phyloP scores from a whole-genome alignment of 2,888 invertebrate species.

The Exephanes ischioxanthus region DNA sequence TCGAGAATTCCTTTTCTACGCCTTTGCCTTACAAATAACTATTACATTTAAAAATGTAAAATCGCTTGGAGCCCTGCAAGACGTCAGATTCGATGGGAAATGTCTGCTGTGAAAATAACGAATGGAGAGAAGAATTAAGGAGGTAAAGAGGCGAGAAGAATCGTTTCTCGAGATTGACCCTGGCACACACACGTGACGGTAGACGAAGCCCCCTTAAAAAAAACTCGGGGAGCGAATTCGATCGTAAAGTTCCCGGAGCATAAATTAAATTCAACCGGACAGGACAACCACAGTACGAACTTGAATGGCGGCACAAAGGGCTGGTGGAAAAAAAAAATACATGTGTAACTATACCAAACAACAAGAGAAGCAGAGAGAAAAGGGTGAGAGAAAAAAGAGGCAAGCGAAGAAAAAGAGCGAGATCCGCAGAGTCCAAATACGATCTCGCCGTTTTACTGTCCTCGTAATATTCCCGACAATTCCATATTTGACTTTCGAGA shows the following conservation, averaged over 20 bases:
- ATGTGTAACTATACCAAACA: not conserved
- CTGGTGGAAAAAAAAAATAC: conserved; percentile 33
- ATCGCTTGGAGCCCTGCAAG: not conserved
- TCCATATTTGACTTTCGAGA: not conserved
- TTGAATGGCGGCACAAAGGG: conserved; percentile 57
- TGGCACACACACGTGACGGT: not conserved
- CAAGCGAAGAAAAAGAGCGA: conserved; percentile 10
- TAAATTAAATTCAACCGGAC: conserved; percentile 67
- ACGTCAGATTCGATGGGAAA: not conserved
- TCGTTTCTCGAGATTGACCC: conserved; percentile 24
- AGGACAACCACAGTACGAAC: conserved; percentile 53
- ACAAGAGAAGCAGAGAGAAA: conserved; percentile 34
- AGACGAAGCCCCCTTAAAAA: conserved; percentile 58
- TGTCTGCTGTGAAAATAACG: not conserved
- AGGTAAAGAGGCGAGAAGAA: not conserved
- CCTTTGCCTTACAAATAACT: no score
- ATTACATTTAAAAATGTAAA: not conserved
- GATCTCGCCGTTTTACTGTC: not conserved
- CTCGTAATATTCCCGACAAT: not conserved
- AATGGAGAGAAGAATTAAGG: not conserved
- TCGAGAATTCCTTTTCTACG: no score
- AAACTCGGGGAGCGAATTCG: conserved; percentile 65
- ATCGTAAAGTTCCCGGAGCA: conserved; percentile 63
- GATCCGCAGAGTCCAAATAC: not conserved
- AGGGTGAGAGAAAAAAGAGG: conserved; percentile 4